Evolutionary conservation across 2,888 invertebrate species (phyloP).

Genomic region (Hartigia nigra): DNA sequence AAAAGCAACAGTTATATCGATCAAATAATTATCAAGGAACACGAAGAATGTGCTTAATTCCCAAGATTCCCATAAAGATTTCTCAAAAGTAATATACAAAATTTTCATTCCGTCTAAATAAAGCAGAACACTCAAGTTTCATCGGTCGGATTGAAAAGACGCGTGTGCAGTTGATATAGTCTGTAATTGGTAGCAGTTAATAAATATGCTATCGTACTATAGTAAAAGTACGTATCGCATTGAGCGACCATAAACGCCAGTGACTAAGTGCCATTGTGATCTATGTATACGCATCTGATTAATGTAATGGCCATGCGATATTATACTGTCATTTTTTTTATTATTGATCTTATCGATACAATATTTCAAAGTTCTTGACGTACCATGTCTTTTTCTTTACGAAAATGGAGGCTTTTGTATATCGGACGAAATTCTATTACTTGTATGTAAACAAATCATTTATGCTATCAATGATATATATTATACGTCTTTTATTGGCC

Average conservation of each 20-base stretch:
- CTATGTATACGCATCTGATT: too few relatives aligned
- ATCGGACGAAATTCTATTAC: too few relatives aligned
- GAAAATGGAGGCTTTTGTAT: too few relatives aligned
- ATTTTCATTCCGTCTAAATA: not conserved
- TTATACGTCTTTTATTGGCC: not conserved
- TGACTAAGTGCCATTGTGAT: not conserved
- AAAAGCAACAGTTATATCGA: conserved; percentile 24
- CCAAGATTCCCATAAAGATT: not conserved
- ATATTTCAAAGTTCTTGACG: not conserved
- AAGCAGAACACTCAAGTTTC: not conserved
- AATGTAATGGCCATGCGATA: too few relatives aligned
- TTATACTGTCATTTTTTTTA: too few relatives aligned
- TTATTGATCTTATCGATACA: not conserved
- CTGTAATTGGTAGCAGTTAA: not conserved
- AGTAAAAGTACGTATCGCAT: not conserved
- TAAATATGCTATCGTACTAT: not conserved
- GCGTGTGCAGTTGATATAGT: not conserved
- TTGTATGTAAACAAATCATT: too few relatives aligned
- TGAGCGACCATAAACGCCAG: not conserved
- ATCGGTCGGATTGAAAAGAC: not conserved
- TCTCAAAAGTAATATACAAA: not conserved
- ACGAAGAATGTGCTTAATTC: not conserved
- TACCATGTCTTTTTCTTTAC: too few relatives aligned
- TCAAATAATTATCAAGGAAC: conserved; percentile 23
- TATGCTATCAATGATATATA: not conserved